Evolutionary conservation across 2,113 vertebrate genomes (phyloP).

Genomic region (Trematomus loennbergii): DNA sequence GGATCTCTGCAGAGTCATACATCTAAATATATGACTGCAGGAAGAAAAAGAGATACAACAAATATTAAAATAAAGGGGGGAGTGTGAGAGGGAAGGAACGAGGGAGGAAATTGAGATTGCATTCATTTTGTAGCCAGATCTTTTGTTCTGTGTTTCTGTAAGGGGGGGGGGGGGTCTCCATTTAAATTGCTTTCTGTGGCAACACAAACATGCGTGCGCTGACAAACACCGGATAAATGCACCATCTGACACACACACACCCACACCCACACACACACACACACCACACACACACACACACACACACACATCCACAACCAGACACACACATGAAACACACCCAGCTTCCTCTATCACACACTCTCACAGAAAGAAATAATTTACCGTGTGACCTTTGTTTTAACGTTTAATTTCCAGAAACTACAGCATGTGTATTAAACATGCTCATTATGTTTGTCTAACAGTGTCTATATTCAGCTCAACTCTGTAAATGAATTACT

Average conservation of each 20-base stretch:
- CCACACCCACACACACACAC: too few relatives aligned
- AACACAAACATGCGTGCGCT: neutral
- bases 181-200: slow-evolving; percentile 64
- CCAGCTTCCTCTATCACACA: slow-evolving; percentile 7
- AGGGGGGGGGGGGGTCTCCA: slow-evolving; percentile 56
- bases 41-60: neutral
- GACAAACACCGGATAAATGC: neutral
- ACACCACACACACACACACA: too few relatives aligned
- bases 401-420: neutral
- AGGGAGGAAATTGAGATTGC: slow-evolving; percentile 17
- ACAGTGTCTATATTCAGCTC: neutral
- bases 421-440: neutral
- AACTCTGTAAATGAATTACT: neutral
- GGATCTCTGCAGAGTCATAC: slow-evolving; percentile 53
- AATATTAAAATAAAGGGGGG: slow-evolving; percentile 29
- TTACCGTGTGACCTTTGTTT: neutral
- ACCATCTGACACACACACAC: too few relatives aligned
- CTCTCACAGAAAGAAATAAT: neutral
- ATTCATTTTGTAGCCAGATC: slow-evolving; percentile 54
- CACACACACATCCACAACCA: too few relatives aligned
- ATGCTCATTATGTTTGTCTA: too few relatives aligned
- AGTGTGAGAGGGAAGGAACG: neutral
- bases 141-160: slow-evolving; percentile 59
- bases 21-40: slow-evolving; percentile 53
- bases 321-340: neutral